Evolutionary conservation across 2,888 invertebrate species (phyloP), one percentile per base, ranked within the genome.

Genomic region (Candidula unifasciata): DNA sequence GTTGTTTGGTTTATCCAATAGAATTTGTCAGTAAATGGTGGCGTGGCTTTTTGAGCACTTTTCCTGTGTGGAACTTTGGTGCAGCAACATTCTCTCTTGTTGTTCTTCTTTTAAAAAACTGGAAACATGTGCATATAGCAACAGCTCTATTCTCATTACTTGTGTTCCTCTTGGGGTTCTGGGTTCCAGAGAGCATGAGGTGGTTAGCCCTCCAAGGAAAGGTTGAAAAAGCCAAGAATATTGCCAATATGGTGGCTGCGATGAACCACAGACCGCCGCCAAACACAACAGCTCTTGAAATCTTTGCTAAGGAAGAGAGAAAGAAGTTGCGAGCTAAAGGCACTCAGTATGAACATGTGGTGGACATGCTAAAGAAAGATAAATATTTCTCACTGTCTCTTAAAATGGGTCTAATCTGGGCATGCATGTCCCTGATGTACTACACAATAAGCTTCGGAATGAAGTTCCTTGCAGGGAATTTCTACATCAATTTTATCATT

Each of bases 401-500:
- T n/a, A 71, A 52, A 27, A 57, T 82, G 71, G 71, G 78, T 16
- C 2, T 80, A n/a, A 64, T 84, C 64, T 84, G 83, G 83, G 44
- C 27, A 1, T 69, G 37, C 44, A 18, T 84, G 83, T 69, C 89
- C 33, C 33, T 83, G 54, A 87, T 88, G 3, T 90, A 90, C 85
- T 90, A 90, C 35, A 88, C 88, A 6, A 83, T 88, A 6, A 84
- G 88, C 5, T 87, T 89, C 44, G 88, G 87, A 57, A 88, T 88
- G 37, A 86, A 86, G 69, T 86, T 83, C 54, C 81, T 90, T 37
- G 81, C 88, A 18, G 90, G 90, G 0, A 78, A 88, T 80, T 83
- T 83, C 35, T 88, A 89, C 79, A 27, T 90, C 68, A 90, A 90
- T 77, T 82, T 89, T 68, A 87, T 89, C 69, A 80, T 89, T 3